Base-by-base conservation (phyloP, 35 echinoderm and acorn worm genomes). In the Acanthaster planci region DNA sequence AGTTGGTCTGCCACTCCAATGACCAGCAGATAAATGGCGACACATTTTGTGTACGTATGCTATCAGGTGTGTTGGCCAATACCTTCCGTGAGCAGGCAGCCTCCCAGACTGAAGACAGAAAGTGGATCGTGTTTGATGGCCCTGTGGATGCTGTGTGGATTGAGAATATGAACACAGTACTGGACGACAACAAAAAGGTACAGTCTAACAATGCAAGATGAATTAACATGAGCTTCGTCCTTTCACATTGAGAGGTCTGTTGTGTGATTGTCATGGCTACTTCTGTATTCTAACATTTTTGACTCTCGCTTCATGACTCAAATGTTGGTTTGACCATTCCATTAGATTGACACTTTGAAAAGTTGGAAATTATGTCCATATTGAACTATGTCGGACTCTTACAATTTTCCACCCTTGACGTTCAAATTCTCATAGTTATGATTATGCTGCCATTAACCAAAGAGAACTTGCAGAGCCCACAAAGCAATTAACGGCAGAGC, bases 121-220 rank as follows among this genome's bases (percentile, higher is more conserved):
- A 97, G 55, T 97, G 94, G 94, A 92, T 97, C 30, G 42, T 97
- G 40, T 97, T 97, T 93, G 94, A 97, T 93, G 94, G 94, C 3
- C 94, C 94, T 57, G 94, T 97, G 8, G 94, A 97, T 81, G 94
- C 94, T 50, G 94, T 97, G 5, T 97, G 94, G 94, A 97, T 97
- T 52, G 94, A 97, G 44, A 97, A 97, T 54, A 97, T 97, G 94
- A 97, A 97, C 80, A 97, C 94, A 38, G 94, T 93, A 22, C 84
- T 97, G 60, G 94, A 97, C 83, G 94, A 97, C 39, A 97, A 97
- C 76, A 97, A 97, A 83, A 97, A 97, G 87, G 94, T 97, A 87
- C 42, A 47, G 42, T 47, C n/a, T n/a, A n/a, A n/a, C n/a, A n/a
- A n/a, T n/a, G n/a, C n/a, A n/a, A n/a, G n/a, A n/a, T n/a, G n/a